Evolutionary conservation across 2,113 vertebrate genomes (phyloP), one percentile per base, ranked within the genome.

Genomic region (Meles meles): DNA sequence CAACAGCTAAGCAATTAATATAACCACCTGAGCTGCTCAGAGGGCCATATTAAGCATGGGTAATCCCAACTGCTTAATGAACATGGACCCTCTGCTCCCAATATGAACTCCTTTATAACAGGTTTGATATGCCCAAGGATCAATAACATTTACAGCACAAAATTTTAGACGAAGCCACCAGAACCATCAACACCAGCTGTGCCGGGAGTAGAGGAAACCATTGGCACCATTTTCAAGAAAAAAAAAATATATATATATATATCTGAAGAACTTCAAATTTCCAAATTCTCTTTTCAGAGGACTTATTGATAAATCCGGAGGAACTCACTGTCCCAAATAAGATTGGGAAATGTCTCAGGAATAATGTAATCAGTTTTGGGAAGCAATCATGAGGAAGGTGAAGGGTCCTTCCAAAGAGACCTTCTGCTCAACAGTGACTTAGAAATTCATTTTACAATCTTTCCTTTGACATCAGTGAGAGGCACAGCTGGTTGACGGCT

Each of bases 131-230:
- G 44, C 12, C 15, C 25, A 12, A 59, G 6, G 34, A 37, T 47
- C 39, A 61, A 20, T 80, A 42, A 29, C 5, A 44, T 42, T 61
- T 31, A 91, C 83, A 88, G 20, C 39, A 39, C 31, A 55, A 10
- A 31, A 12, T 77, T 90, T 74, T 87, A 44, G 25, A 25, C 11
- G 15, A 47, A 14, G 13, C 14, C n/a, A 2, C 7, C n/a, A 4
- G 49, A 90, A 25, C 42, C 71, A 74, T 42, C 88, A 83, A 29
- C 37, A 72, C n/a, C 37, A 44, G 34, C 67, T 63, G 6, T 29
- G 21, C 4, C 0, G 0, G 23, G 23, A 15, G 5, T 67, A 59
- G 61, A 61, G 61, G 18, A n/a, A 55, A 37, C 0, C 12, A n/a
- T 23, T 67, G n/a, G 25, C 20, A 61, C 9, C 42, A 3, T 34